These are phyloP conservation scores for Phaethon lepturus DNA, from an alignment of 2,113 vertebrate genomes.

Conservation along the genomic window DNA sequence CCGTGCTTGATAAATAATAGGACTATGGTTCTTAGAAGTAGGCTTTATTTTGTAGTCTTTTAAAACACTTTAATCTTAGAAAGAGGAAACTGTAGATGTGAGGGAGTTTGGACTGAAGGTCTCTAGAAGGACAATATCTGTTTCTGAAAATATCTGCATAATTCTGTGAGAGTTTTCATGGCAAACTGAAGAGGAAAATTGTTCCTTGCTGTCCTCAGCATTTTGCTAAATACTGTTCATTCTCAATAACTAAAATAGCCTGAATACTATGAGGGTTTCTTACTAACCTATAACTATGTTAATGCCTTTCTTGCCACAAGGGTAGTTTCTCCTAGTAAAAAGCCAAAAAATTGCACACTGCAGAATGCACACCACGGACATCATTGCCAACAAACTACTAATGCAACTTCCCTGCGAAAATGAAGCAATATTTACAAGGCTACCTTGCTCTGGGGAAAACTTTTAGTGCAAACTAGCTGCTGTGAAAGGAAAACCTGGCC, in stretches of 20 bases:
- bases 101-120: background rate
- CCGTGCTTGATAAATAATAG: background rate
- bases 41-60: background rate
- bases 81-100: background rate
- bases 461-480: background rate
- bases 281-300: slow-evolving; percentile 3
- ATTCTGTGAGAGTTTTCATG: background rate
- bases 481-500: background rate
- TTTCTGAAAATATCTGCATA: background rate
- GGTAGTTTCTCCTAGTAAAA: background rate
- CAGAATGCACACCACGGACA: background rate
- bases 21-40: background rate
- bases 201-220: background rate
- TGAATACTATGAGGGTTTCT: background rate
- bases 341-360: background rate
- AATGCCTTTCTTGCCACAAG: slow-evolving; percentile 5
- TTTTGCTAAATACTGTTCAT: background rate
- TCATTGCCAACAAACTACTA: background rate
- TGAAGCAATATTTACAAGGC: background rate
- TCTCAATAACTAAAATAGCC: slow-evolving; percentile 15
- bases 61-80: background rate
- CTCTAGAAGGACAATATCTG: background rate
- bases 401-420: background rate
- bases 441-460: background rate
- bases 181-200: background rate